phyloP scores from a whole-genome alignment of 2,888 invertebrate species.

The Phoenoteleia sp. region DNA sequence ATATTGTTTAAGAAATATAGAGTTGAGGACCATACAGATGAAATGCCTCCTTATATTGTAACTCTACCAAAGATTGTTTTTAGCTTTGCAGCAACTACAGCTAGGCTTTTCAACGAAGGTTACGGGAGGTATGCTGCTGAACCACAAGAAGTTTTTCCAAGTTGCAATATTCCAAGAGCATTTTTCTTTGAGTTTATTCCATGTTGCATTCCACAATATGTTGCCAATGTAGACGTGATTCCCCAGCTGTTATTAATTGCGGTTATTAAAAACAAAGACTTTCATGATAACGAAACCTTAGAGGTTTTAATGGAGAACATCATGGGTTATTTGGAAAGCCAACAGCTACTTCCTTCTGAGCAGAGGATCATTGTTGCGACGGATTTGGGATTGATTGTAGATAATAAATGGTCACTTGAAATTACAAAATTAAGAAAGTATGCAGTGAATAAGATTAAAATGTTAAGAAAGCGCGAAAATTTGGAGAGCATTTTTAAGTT shows the following conservation, averaged over 20 bases:
- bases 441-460: neutral
- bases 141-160: slow-evolving; percentile 4
- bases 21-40: neutral
- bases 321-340: neutral
- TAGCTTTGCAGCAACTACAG: neutral
- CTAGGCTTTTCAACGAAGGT: slow-evolving; percentile 2
- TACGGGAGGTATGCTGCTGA: neutral
- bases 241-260: slow-evolving; percentile 18
- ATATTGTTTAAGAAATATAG: slow-evolving; percentile 9
- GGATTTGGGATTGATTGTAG: neutral
- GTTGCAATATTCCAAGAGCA: neutral
- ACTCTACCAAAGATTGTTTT: slow-evolving; percentile 7
- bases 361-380: neutral
- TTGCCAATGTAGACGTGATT: neutral
- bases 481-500: neutral
- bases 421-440: neutral
- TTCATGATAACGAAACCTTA: neutral
- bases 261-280: neutral
- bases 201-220: slow-evolving; percentile 20
- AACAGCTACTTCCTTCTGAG: neutral
- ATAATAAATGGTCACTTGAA: neutral
- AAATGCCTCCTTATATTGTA: slow-evolving; percentile 7
- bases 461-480: neutral
- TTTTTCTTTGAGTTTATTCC: slow-evolving; percentile 17
- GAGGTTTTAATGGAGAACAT: slow-evolving; percentile 20